phyloP scores from a whole-genome alignment of 2,113 vertebrate species.

The Dromaius novaehollandiae region DNA sequence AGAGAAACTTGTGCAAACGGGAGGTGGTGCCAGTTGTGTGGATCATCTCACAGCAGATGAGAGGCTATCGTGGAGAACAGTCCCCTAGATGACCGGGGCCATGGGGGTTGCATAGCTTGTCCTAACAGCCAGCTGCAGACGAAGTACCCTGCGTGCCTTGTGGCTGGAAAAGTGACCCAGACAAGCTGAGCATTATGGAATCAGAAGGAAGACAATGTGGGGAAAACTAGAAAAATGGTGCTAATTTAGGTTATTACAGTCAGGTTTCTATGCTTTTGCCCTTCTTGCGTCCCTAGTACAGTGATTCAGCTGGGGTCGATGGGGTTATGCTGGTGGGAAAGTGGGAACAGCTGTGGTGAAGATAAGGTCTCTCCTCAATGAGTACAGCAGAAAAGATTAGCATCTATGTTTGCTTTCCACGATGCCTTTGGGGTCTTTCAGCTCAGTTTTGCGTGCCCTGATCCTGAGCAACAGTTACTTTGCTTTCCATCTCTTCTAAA shows the following conservation, averaged over 20 bases:
- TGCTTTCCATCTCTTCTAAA: background rate
- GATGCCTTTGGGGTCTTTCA: background rate
- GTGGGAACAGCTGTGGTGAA: background rate
- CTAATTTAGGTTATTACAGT: background rate
- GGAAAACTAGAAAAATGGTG: background rate
- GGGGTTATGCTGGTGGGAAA: background rate
- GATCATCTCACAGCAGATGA: background rate
- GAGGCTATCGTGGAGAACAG: background rate
- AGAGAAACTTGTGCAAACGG: background rate
- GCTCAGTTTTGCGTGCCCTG: background rate
- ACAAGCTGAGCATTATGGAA: background rate
- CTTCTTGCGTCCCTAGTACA: background rate
- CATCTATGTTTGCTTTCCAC: background rate
- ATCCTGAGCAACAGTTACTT: background rate
- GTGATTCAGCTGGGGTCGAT: background rate
- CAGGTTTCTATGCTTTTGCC: background rate
- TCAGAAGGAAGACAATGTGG: background rate
- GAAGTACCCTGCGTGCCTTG: background rate
- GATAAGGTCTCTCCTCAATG: background rate
- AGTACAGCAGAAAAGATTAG: background rate
- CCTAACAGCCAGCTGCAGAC: background rate
- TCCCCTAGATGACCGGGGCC: background rate
- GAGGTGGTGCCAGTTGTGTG: rapidly evolving
- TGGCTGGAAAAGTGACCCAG: background rate
- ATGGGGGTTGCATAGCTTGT: background rate